These are phyloP conservation scores for Pseudomugil gertrudae DNA, from an alignment of 2,797 vertebrate genomes.

Conservation along the genomic window DNA sequence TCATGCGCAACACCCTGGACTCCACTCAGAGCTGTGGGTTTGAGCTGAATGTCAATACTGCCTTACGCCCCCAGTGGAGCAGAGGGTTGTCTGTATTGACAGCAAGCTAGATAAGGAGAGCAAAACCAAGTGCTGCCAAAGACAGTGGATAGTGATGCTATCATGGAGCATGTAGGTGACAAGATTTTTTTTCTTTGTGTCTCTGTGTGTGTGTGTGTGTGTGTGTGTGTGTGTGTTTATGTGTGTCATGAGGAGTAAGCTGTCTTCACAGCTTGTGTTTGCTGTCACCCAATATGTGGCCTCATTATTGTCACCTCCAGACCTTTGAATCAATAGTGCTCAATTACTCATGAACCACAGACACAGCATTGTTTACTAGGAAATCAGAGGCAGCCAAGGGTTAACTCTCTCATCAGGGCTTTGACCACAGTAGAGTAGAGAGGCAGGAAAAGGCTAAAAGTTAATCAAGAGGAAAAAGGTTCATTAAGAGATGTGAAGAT, in stretches of 20 bases:
- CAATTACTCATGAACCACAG: conserved; percentile 79
- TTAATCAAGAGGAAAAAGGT: conserved; percentile 58
- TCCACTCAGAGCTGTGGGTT: conserved; percentile 79
- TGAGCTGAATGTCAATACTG: conserved; percentile 86
- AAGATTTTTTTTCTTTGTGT: conserved; percentile 27
- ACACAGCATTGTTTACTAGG: conserved; percentile 54
- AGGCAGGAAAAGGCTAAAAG: conserved; percentile 44
- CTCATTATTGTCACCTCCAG: conserved; percentile 79
- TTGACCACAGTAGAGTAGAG: conserved; percentile 38
- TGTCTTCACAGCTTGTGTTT: conserved; percentile 68
- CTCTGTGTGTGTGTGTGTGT: neutral
- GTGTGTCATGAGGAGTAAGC: conserved; percentile 31
- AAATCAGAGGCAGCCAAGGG: conserved; percentile 56
- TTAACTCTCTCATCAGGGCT: conserved; percentile 60
- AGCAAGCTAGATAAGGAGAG: conserved; percentile 69
- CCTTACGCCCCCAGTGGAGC: conserved; percentile 71
- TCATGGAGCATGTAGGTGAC: conserved; percentile 53
- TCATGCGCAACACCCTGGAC: conserved; percentile 82
- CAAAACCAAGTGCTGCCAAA: conserved; percentile 68
- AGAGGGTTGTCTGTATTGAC: conserved; percentile 78
- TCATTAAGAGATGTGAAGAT: conserved; percentile 75
- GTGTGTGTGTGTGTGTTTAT: conserved; percentile 3
- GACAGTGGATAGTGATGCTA: conserved; percentile 67
- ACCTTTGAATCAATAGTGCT: conserved; percentile 77
- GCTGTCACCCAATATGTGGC: conserved; percentile 74